Percentiles rank a stretch among this genome's conserved stretches.
Evolutionary conservation across 2,113 vertebrate genomes (phyloP).

Genomic region (Dolichallabes microphthalmus): DNA sequence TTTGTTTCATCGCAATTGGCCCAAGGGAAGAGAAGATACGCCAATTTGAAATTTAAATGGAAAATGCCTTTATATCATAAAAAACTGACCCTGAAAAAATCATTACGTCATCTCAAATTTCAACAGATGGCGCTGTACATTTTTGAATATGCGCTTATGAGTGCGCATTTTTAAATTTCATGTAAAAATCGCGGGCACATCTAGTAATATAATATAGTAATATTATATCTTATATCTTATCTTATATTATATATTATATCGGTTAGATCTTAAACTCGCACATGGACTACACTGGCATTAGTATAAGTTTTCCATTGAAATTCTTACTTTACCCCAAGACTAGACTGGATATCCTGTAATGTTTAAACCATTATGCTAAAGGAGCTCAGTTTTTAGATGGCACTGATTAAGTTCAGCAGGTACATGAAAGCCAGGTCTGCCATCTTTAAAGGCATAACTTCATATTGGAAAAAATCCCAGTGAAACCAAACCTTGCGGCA

Average conservation of each 20-base stretch:
- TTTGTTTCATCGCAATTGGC: no score
- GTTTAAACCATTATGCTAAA: conserved; percentile 25
- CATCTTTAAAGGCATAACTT: conserved; percentile 40
- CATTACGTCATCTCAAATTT: no score
- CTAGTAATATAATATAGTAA: neutral
- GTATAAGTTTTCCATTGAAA: conserved; percentile 19
- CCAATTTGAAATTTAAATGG: no score
- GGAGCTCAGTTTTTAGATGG: conserved; percentile 29
- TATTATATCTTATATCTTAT: no score
- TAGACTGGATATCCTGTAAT: conserved; percentile 4
- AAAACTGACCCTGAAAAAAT: no score
- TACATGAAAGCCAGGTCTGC: conserved; percentile 18
- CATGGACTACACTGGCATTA: neutral
- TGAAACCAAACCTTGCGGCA: conserved; percentile 30
- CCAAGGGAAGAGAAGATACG: no score
- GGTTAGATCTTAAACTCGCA: neutral
- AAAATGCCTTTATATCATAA: no score
- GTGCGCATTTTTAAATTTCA: no score
- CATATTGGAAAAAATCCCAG: conserved; percentile 31
- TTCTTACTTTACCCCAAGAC: conserved; percentile 2
- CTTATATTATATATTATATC: no score
- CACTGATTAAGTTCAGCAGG: conserved; percentile 38
- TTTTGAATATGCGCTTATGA: no score
- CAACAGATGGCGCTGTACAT: no score
- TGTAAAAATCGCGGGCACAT: no score